Evolutionary conservation across 2,113 vertebrate species (phyloP).

Genomic region (Mormoops blainvillei): DNA sequence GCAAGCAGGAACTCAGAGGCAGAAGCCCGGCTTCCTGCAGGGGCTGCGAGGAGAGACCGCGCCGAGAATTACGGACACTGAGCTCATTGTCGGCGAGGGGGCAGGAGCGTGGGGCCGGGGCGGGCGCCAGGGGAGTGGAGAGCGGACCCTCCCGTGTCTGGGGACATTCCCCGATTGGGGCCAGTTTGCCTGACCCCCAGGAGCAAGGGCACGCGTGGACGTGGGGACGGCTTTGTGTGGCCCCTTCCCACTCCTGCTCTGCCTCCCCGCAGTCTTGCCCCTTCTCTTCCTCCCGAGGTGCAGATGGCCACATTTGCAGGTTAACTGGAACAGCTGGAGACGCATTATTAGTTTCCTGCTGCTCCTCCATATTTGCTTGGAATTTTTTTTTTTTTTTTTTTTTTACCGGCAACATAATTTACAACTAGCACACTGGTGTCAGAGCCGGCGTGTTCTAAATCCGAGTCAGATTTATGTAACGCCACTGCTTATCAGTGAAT

Average conservation of each 20-base stretch:
- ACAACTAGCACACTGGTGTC: conserved; percentile 87
- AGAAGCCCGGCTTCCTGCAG: conserved; percentile 53
- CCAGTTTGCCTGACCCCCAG: conserved; percentile 55
- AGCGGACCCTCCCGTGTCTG: conserved; percentile 62
- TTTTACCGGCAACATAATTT: conserved; percentile 90
- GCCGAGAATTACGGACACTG: no score
- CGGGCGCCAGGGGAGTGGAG: not conserved
- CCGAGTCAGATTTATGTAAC: conserved; percentile 84
- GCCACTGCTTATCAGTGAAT: conserved; percentile 85
- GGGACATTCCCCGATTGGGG: conserved; percentile 66
- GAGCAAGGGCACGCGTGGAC: conserved; percentile 86
- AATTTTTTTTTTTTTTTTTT: conserved; percentile 79
- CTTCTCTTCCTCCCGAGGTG: conserved; percentile 91
- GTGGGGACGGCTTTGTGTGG: conserved; percentile 76
- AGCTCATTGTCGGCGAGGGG: not conserved
- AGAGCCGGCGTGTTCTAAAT: conserved; percentile 85
- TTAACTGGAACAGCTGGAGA: conserved; percentile 99
- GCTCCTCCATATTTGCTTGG: conserved; percentile 97
- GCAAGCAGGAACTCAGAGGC: no score
- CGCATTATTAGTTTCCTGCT: conserved; percentile 99
- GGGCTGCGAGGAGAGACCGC: conserved; percentile 49
- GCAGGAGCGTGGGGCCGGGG: not conserved
- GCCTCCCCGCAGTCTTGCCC: conserved; percentile 77
- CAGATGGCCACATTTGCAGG: conserved; percentile 99
- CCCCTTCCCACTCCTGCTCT: conserved; percentile 53